phyloP scores from a whole-genome alignment of 2,888 invertebrate species.

The Neuroscelio doddi region DNA sequence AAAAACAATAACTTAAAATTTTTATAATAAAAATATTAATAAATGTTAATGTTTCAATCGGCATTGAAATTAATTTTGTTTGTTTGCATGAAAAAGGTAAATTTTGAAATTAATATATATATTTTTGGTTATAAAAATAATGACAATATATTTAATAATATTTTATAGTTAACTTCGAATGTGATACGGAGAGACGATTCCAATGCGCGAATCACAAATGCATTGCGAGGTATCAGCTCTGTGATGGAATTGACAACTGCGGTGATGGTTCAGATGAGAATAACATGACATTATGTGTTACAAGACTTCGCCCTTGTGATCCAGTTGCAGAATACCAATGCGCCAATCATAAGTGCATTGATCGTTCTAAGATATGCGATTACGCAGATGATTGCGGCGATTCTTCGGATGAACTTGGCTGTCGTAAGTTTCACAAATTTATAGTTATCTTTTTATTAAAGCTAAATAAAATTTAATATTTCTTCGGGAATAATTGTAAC shows the following conservation, averaged over 20 bases:
- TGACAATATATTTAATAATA: too few species aligned
- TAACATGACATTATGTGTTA: conserved; percentile 90
- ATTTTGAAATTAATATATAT: conserved; percentile 5
- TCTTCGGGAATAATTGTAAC: not conserved
- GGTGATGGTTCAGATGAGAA: conserved; percentile 97
- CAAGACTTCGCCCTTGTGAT: conserved; percentile 84
- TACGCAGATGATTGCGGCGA: conserved; percentile 93
- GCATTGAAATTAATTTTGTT: too few species aligned
- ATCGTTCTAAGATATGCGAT: conserved; percentile 86
- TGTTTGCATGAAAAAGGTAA: too few species aligned
- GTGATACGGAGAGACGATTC: conserved; percentile 87
- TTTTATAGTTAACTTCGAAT: conserved; percentile 82
- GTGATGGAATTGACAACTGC: conserved; percentile 94
- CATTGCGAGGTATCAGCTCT: conserved; percentile 87
- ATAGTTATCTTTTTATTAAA: conserved; percentile 4
- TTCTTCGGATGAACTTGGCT: conserved; percentile 91
- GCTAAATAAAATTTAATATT: not conserved
- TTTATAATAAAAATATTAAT: not conserved
- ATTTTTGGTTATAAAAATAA: too few species aligned
- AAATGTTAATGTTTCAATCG: not conserved
- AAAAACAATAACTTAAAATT: too few species aligned
- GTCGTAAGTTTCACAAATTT: conserved; percentile 76
- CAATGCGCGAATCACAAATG: conserved; percentile 93
- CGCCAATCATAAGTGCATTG: conserved; percentile 89
- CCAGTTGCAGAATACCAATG: conserved; percentile 88